Base-by-base conservation (phyloP, 2,797 vertebrate species). In the Eremophila alpestris region DNA sequence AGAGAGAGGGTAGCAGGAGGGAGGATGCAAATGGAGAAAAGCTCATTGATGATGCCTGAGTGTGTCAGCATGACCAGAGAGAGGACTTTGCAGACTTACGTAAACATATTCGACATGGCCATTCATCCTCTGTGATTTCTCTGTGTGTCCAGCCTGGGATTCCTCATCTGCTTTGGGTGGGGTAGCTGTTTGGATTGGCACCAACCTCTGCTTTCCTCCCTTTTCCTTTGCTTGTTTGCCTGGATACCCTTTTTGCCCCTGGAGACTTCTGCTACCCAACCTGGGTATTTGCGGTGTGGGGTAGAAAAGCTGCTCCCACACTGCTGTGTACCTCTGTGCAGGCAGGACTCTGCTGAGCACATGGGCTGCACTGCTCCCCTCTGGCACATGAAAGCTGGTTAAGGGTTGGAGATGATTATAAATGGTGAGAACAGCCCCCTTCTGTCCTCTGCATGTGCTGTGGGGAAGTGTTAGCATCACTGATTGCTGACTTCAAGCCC, bases 11-110 rank as follows among this genome's bases (percentile, higher is more conserved):
- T 16, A 83, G 81, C 0, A 12, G 83, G 77, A 97, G 93, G 63
- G 90, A 95, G 65, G 96, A 97, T 5, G 70, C 97, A 80, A 97
- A 97, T 4, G 95, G 73, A 34, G 97, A 97, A 93, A 95, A 98
- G 87, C 97, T 98, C 81, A 97, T 97, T 85, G 96, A 97, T 65
- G 97, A 98, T 95, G 97, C 95, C 84, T 97, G 97, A 98, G 59
- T 43, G 63, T 78, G 46, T 62, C 3, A 0, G 56, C 18, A 3
- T 3, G 30, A 68, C 48, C 58, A 54, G 74, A 55, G 81, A 52
- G 85, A 65, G 63, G 83, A 71, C 68, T 52, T 51, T 29, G 46
- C 77, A 87, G 93, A 94, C 82, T 77, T 97, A 93, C 0, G 34
- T 52, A 83, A 95, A 97, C 83, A 71, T 95, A 74, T 96, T 96